Percentiles rank a stretch among this genome's conserved stretches.
Conservation (phyloP, 2,888 invertebrate genomes). For the Leptinotarsa haldemani region DNA sequence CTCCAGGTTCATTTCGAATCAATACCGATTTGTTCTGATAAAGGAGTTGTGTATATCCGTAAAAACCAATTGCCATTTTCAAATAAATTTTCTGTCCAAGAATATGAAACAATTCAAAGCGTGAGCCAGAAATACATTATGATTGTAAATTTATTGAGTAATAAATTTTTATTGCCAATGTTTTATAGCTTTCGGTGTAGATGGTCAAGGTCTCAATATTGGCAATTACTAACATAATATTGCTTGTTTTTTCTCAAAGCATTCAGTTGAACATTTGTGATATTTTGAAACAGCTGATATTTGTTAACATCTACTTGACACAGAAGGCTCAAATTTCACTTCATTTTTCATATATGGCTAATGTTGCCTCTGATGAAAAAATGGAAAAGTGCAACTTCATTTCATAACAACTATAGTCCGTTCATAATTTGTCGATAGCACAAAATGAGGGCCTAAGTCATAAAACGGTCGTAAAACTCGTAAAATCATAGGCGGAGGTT, state of each 20-base stretch:
- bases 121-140: conserved; percentile 3
- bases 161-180: conserved; percentile 2
- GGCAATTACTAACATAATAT: not conserved
- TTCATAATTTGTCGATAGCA: too few species aligned
- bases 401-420: too few species aligned
- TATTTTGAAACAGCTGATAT: not conserved
- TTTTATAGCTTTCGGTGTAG: not conserved
- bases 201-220: not conserved
- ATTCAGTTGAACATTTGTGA: too few species aligned
- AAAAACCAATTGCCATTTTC: not conserved
- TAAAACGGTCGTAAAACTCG: too few species aligned
- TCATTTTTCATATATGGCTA: too few species aligned
- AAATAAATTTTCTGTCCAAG: not conserved
- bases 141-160: not conserved
- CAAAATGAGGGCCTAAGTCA: too few species aligned
- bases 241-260: not conserved
- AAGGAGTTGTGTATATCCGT: not conserved
- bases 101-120: not conserved
- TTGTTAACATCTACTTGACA: not conserved
- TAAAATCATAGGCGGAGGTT: too few species aligned
- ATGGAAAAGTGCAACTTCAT: too few species aligned
- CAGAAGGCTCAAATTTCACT: not conserved
- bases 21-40: too few species aligned
- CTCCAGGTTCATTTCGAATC: too few species aligned
- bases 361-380: too few species aligned